phyloP scores from a whole-genome alignment of 2,888 invertebrate species.

The Parapristionchus giblindavisi region DNA sequence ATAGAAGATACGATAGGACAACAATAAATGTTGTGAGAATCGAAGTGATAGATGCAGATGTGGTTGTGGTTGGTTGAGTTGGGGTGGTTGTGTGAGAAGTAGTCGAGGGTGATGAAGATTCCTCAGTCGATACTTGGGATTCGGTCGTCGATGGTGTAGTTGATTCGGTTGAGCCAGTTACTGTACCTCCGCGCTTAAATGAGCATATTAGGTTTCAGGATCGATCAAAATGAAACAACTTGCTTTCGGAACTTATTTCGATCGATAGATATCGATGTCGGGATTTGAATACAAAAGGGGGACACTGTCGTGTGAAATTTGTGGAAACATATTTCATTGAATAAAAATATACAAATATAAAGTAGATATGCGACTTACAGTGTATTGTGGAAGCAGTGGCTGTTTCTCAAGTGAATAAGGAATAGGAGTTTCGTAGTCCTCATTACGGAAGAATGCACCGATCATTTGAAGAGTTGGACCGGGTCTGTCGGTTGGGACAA shows the following conservation, averaged over 20 bases:
- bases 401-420: slow-evolving; percentile 49
- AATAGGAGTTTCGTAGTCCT: slow-evolving; percentile 50
- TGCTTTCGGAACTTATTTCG: not conserved
- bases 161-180: not conserved
- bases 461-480: slow-evolving; percentile 82
- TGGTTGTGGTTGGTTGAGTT: slow-evolving; percentile 16
- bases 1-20: not conserved
- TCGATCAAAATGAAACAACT: not conserved
- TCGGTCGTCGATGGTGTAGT: not conserved
- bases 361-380: slow-evolving; percentile 33
- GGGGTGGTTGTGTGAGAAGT: not conserved
- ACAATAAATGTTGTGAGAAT: not conserved
- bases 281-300: not conserved
- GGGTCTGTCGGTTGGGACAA: slow-evolving; percentile 84
- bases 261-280: not conserved
- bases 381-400: slow-evolving; percentile 54
- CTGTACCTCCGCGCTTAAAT: too few relatives aligned
- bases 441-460: slow-evolving; percentile 74
- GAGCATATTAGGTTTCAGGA: not conserved
- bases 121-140: not conserved
- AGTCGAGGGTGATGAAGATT: not conserved
- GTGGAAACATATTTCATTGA: not conserved
- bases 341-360: not conserved
- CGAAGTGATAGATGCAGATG: not conserved
- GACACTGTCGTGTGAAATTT: not conserved